Percentiles rank a stretch among this genome's conserved stretches.
Conservation (phyloP, 2,888 invertebrate genomes). For the Physocephala rufipes region DNA sequence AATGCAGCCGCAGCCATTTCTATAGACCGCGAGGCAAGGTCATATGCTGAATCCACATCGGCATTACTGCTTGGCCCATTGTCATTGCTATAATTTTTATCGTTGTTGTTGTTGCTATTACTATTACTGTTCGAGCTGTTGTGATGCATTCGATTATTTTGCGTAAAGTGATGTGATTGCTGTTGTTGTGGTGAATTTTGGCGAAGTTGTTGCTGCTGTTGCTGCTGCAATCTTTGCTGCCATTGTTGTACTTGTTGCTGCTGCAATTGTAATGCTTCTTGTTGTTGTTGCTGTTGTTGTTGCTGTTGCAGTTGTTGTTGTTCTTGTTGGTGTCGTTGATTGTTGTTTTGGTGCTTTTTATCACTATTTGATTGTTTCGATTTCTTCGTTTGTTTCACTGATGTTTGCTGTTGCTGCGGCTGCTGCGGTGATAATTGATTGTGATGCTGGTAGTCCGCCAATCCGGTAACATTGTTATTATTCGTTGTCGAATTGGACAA, state of each 20-base stretch:
- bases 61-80: constrained; percentile 44
- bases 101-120: constrained; percentile 48
- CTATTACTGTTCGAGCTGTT: constrained; percentile 37
- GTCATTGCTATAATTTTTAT: constrained; percentile 26
- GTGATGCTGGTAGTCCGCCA: constrained; percentile 49
- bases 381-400: constrained; percentile 47
- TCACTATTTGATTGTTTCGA: constrained; percentile 52
- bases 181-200: constrained; percentile 42
- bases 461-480: constrained; percentile 50
- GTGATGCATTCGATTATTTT: constrained; percentile 39
- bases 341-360: constrained; percentile 52
- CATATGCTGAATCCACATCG: constrained; percentile 51
- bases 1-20: constrained; percentile 59
- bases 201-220: constrained; percentile 43
- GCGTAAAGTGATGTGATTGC: constrained; percentile 18
- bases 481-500: constrained; percentile 50
- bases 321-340: constrained; percentile 51
- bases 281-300: constrained; percentile 45
- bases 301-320: constrained; percentile 51
- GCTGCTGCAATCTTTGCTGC: constrained; percentile 44
- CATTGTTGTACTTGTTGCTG: constrained; percentile 46
- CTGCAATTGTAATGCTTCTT: constrained; percentile 42
- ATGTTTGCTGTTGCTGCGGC: constrained; percentile 26
- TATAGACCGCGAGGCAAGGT: constrained; percentile 55
- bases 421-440: constrained; percentile 30